These are phyloP conservation scores for Machimus atricapillus DNA, from an alignment of 2,888 invertebrate species.

Conservation along the genomic window DNA sequence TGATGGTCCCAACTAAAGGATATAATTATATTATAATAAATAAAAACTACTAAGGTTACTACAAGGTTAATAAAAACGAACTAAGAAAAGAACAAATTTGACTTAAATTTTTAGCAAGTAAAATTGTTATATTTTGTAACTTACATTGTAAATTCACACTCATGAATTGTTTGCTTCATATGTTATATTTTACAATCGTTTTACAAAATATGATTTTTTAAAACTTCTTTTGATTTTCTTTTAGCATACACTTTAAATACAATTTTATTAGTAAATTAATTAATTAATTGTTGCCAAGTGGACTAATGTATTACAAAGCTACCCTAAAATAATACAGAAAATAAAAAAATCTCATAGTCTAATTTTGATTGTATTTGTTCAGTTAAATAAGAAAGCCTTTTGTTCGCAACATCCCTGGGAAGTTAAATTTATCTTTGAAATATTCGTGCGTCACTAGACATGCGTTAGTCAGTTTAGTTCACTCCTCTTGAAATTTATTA, in stretches of 20 bases:
- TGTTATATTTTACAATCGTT: too few relatives aligned
- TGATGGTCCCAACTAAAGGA: background rate
- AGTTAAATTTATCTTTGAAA: background rate
- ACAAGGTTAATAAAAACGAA: background rate
- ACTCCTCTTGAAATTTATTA: background rate
- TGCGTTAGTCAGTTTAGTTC: background rate
- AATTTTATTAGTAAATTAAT: too few relatives aligned
- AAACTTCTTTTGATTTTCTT: too few relatives aligned
- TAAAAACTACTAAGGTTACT: background rate
- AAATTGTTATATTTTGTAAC: too few relatives aligned
- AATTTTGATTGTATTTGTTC: background rate
- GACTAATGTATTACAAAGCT: background rate
- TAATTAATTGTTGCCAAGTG: too few relatives aligned
- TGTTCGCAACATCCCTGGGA: background rate
- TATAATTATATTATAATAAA: background rate
- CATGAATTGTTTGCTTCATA: too few relatives aligned
- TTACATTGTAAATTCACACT: too few relatives aligned
- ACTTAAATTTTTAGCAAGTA: background rate
- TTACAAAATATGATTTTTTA: too few relatives aligned
- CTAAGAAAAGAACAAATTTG: background rate
- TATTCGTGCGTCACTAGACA: background rate
- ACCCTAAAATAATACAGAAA: background rate
- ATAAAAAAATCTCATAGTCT: background rate
- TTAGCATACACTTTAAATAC: too few relatives aligned
- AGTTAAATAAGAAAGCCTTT: background rate